Percentiles rank a stretch among this genome's conserved stretches.
Conservation (phyloP, 2,888 invertebrate genomes). For the Latrodectus elegans region DNA sequence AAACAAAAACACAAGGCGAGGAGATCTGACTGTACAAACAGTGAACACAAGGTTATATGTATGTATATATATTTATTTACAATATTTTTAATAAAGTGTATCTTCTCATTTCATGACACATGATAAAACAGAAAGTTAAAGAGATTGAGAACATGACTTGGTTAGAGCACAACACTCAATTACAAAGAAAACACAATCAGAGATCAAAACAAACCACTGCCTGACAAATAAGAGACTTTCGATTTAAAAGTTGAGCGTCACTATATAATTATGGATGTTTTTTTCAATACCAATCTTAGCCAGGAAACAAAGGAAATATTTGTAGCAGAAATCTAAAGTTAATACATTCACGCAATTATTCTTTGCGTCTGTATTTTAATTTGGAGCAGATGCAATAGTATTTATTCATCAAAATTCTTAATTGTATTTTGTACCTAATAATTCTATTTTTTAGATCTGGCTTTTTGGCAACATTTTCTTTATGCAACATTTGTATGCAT, state of each 20-base stretch:
- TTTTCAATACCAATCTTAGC: background rate
- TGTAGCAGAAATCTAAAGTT: too few relatives aligned
- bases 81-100: slow-evolving; percentile 5
- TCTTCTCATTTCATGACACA: slow-evolving; percentile 25
- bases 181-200: slow-evolving; percentile 11
- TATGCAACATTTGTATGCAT: too few relatives aligned
- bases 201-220: slow-evolving; percentile 4
- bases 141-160: slow-evolving; percentile 41
- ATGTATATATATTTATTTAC: slow-evolving; percentile 39
- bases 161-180: slow-evolving; percentile 27
- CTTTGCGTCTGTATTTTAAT: too few relatives aligned
- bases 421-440: too few relatives aligned
- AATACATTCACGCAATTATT: too few relatives aligned
- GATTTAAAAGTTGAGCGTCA: slow-evolving; percentile 47
- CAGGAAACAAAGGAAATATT: background rate
- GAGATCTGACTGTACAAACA: slow-evolving; percentile 67
- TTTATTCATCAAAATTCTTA: too few relatives aligned
- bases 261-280: slow-evolving; percentile 6
- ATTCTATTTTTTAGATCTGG: too few relatives aligned
- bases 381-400: too few relatives aligned
- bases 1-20: slow-evolving; percentile 67
- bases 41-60: slow-evolving; percentile 58
- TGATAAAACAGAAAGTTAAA: slow-evolving; percentile 20
- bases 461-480: too few relatives aligned
- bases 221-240: background rate